A percentile compares a stretch with the other conserved stretches of the same genome.
These are phyloP conservation scores for Drosophila yooni DNA, from an alignment of 2,888 invertebrate genomes.

Conservation along the genomic window DNA sequence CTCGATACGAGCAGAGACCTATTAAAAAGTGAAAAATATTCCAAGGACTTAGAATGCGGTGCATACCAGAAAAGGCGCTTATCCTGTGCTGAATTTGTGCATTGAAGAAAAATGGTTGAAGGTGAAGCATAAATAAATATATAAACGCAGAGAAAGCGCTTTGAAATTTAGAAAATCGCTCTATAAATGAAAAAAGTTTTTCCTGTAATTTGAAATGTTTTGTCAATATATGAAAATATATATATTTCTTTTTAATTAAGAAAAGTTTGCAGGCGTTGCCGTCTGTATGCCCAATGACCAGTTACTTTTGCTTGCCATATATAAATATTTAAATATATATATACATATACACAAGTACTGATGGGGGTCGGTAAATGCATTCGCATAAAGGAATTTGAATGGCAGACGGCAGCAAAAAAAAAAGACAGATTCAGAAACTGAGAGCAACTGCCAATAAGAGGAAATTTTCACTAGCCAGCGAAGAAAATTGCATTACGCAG, in stretches of 20 bases:
- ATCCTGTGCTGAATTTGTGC: conserved; percentile 41
- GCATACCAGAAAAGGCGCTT: conserved; percentile 72
- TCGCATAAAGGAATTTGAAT: conserved; percentile 48
- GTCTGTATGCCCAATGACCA: conserved; percentile 25
- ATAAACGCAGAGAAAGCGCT: too few species aligned
- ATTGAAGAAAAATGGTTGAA: neutral
- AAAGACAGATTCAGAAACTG: conserved; percentile 30
- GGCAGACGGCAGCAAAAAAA: conserved; percentile 29
- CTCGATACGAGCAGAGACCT: conserved; percentile 25
- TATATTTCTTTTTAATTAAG: neutral
- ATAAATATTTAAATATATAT: neutral
- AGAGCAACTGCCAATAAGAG: conserved; percentile 38
- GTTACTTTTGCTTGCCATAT: conserved; percentile 28
- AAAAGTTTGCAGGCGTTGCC: conserved; percentile 44
- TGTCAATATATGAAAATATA: neutral
- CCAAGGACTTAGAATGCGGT: conserved; percentile 57
- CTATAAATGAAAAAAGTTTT: accelerated
- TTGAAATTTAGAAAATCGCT: neutral
- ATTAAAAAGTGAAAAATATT: conserved; percentile 68
- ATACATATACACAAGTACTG: conserved; percentile 41
- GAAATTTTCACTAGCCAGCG: conserved; percentile 55
- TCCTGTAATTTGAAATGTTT: neutral
- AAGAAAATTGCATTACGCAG: conserved; percentile 78
- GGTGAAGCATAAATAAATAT: conserved; percentile 34
- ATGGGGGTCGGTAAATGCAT: conserved; percentile 35